These are phyloP conservation scores for Drosophila meridiana DNA, from an alignment of 2,888 invertebrate species.

Conservation along the genomic window DNA sequence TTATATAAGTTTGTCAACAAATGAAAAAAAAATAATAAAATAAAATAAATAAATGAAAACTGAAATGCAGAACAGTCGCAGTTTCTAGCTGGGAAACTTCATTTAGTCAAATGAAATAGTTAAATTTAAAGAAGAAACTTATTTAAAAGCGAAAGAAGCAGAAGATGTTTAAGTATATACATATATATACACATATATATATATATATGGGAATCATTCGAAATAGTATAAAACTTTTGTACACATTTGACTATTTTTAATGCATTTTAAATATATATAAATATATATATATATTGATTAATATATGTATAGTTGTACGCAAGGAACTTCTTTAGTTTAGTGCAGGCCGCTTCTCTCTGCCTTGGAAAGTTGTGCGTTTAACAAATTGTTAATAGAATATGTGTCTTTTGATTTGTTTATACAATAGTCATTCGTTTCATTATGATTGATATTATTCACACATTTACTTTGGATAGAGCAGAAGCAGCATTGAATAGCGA, in stretches of 20 bases:
- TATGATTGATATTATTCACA: conserved; percentile 17
- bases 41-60: conserved; percentile 28
- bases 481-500: conserved; percentile 27
- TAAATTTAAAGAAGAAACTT: conserved; percentile 49
- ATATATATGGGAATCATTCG: conserved; percentile 45
- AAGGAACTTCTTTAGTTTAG: conserved; percentile 64
- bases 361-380: conserved; percentile 38
- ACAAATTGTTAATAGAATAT: conserved; percentile 66
- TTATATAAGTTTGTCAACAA: conserved; percentile 71
- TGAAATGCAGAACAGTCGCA: conserved; percentile 36
- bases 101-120: conserved; percentile 70
- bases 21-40: conserved; percentile 21
- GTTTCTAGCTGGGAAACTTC: conserved; percentile 44
- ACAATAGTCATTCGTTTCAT: conserved; percentile 64
- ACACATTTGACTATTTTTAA: conserved; percentile 80
- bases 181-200: background rate
- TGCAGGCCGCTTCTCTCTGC: conserved; percentile 29
- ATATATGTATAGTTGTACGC: conserved; percentile 62
- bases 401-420: conserved; percentile 60
- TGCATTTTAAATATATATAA: conserved; percentile 69
- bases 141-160: conserved; percentile 28
- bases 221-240: conserved; percentile 76
- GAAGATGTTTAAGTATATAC: conserved; percentile 20
- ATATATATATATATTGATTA: conserved; percentile 30
- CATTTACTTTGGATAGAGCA: conserved; percentile 57